These are phyloP conservation scores for Drosophila ficusphila DNA, from an alignment of 1,140 invertebrate genomes.

Conservation along the genomic window DNA sequence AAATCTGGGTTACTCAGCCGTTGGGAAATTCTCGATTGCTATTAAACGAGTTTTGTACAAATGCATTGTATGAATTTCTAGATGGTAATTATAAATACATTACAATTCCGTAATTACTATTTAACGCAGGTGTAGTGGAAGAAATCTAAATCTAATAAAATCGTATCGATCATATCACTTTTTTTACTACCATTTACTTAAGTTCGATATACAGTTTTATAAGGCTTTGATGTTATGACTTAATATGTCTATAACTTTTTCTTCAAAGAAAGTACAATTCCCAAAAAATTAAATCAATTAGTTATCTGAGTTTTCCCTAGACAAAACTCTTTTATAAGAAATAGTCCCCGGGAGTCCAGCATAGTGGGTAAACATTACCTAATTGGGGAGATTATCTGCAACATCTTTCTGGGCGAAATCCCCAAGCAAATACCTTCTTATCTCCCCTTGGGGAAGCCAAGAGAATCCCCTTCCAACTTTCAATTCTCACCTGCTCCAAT, in stretches of 20 bases:
- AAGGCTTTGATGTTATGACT: too few species aligned
- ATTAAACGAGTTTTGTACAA: not conserved
- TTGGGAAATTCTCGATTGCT: not conserved
- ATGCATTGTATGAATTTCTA: too few species aligned
- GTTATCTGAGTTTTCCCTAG: not conserved
- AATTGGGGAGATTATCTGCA: not conserved
- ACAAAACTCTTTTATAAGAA: not conserved
- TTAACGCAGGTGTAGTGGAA: too few species aligned
- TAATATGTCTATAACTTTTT: too few species aligned
- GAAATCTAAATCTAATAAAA: too few species aligned
- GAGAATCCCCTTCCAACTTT: not conserved
- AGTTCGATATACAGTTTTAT: not conserved
- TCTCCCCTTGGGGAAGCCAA: not conserved
- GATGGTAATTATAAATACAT: too few species aligned
- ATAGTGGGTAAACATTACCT: not conserved
- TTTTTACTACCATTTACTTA: too few species aligned
- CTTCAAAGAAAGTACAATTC: too few species aligned
- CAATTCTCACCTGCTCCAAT: constrained; percentile 66
- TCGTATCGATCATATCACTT: too few species aligned
- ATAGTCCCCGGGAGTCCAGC: not conserved
- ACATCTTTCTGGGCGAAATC: not conserved
- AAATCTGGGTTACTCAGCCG: not conserved
- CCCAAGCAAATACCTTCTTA: too few species aligned
- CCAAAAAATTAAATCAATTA: not conserved
- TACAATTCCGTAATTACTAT: too few species aligned